These are phyloP conservation scores for Drosophila anomalata DNA, from an alignment of 2,888 invertebrate genomes.

Conservation along the genomic window DNA sequence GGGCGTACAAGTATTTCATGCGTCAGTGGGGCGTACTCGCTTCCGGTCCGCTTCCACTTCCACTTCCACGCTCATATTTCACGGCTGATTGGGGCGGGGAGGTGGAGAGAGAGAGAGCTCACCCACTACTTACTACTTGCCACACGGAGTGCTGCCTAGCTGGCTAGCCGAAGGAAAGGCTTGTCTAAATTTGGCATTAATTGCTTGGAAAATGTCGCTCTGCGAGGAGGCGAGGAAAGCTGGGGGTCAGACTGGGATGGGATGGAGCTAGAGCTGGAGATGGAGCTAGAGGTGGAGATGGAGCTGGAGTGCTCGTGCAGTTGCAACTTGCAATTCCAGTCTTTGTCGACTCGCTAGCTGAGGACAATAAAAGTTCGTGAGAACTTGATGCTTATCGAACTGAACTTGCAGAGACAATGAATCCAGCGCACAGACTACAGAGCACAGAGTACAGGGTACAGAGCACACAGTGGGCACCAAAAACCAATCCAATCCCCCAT, in stretches of 20 bases:
- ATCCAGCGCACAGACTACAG: constrained; percentile 1
- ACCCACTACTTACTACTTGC: not conserved
- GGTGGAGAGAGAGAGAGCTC: constrained; percentile 11
- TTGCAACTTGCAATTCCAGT: constrained; percentile 34
- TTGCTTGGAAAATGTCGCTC: constrained; percentile 60
- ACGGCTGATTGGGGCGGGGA: constrained; percentile 54
- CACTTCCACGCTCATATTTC: constrained; percentile 58
- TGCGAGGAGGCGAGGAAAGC: not conserved
- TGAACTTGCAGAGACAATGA: constrained; percentile 53
- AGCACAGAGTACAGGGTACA: too few relatives aligned
- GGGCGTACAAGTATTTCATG: constrained; percentile 12
- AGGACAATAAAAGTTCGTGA: constrained; percentile 83
- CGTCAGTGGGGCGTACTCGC: constrained; percentile 44
- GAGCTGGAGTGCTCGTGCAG: constrained; percentile 37
- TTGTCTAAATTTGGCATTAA: constrained; percentile 69
- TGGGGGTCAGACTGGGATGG: not conserved
- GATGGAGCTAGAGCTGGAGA: not conserved
- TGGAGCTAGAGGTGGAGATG: not conserved
- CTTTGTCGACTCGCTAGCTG: constrained; percentile 26
- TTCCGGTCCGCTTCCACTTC: constrained; percentile 30
- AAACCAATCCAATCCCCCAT: not conserved
- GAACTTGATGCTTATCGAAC: constrained; percentile 82
- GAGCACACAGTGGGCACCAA: constrained; percentile 13
- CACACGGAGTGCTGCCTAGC: not conserved
- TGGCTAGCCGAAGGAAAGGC: constrained; percentile 8